These are phyloP conservation scores for Drosophila eugracilis DNA, from an alignment of 1,140 invertebrate genomes.

Conservation along the genomic window DNA sequence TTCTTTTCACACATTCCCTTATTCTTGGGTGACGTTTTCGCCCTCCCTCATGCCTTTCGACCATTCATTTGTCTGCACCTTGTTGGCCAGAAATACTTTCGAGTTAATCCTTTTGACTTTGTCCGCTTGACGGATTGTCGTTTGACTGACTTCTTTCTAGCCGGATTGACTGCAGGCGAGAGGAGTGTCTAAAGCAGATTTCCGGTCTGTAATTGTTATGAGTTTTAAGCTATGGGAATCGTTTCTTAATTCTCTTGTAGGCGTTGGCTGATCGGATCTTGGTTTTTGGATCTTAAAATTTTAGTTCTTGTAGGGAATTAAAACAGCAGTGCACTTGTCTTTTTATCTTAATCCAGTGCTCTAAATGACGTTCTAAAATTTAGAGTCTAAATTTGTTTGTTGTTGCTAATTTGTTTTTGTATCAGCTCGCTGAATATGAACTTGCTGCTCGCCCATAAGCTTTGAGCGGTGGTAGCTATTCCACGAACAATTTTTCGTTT, in stretches of 20 bases:
- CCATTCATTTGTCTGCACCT: constrained; percentile 42
- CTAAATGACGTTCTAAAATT: too few relatives aligned
- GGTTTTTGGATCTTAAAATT: neutral
- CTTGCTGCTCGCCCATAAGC: too few relatives aligned
- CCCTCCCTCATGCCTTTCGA: neutral
- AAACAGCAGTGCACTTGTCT: neutral
- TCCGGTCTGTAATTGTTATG: constrained; percentile 80
- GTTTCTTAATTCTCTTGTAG: constrained; percentile 53
- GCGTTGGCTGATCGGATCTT: constrained; percentile 54
- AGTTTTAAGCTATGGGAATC: constrained; percentile 48
- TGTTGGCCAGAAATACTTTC: constrained; percentile 61
- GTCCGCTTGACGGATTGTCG: constrained; percentile 68
- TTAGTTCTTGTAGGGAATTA: neutral
- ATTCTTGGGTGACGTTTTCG: constrained; percentile 58
- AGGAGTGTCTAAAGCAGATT: constrained; percentile 72
- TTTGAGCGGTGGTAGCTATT: too few relatives aligned
- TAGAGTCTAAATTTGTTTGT: too few relatives aligned
- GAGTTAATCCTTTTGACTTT: constrained; percentile 77
- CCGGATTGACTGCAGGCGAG: constrained; percentile 23
- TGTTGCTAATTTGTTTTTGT: too few relatives aligned
- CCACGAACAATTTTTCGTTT: too few relatives aligned
- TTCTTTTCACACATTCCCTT: constrained; percentile 73
- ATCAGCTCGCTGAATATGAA: too few relatives aligned
- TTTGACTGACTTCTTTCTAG: constrained; percentile 56
- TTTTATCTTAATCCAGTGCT: neutral